Evolutionary conservation across 2,888 invertebrate species (phyloP).

Genomic region (Gortyna flavago): DNA sequence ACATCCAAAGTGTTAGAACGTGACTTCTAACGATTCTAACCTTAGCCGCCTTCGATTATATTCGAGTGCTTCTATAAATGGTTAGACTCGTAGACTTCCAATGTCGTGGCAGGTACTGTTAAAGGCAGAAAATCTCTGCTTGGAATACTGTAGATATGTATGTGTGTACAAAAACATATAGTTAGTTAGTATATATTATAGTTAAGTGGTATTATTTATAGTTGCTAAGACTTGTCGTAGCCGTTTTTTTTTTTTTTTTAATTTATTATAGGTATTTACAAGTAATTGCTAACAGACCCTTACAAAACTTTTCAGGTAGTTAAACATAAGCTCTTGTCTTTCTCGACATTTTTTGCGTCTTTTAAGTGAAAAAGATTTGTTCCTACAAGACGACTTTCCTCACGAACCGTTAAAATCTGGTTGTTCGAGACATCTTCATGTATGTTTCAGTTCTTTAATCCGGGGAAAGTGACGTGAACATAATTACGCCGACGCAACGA

Average conservation of each 20-base stretch:
- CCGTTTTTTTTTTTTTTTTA: neutral
- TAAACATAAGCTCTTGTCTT: neutral
- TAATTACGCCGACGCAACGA: neutral
- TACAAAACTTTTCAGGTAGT: neutral
- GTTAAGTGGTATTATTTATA: neutral
- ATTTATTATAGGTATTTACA: neutral
- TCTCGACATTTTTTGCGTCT: neutral
- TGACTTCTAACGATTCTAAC: conserved; percentile 42
- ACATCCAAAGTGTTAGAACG: conserved; percentile 55
- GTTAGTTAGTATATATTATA: too few relatives aligned
- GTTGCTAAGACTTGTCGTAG: neutral
- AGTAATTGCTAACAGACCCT: neutral
- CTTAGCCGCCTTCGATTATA: conserved; percentile 33
- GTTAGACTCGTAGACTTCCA: conserved; percentile 20
- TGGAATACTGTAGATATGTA: neutral
- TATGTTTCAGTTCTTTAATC: neutral
- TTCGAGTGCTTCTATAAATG: conserved; percentile 40
- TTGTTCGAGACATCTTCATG: too few relatives aligned
- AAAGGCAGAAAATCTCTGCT: neutral
- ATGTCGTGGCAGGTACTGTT: neutral
- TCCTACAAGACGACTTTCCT: neutral
- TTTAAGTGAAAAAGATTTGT: neutral
- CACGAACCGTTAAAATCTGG: neutral
- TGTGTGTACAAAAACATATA: neutral
- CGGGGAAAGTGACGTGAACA: too few relatives aligned